Base-by-base conservation (phyloP, 30 jellyfish, hydroid and myxozoan species). In the Turritopsis rubra region DNA sequence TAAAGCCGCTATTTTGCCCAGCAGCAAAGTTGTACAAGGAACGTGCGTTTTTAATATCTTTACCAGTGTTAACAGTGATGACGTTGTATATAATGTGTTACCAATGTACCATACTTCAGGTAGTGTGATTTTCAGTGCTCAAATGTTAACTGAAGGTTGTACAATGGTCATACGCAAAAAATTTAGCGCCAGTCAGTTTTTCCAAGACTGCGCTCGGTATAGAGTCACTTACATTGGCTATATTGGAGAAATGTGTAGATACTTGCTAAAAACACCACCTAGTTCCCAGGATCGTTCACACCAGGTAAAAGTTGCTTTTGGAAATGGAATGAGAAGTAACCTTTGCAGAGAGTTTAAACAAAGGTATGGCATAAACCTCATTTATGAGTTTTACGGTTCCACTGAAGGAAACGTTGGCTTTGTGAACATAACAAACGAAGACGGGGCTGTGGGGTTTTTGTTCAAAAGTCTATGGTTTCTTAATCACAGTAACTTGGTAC, bases 171-270 rank as follows among this genome's bases (percentile, higher is more conserved):
- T 92, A 25, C 75, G 98, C 65, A 81, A 82, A 54, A 88, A 85
- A 88, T 92, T 92, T 82, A 87, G 96, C 41, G 96, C 98, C 20
- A 81, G 95, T 85, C 80, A 72, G 31, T 88, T 87, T 84, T 79
- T 88, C 79, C 89, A 92, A 7, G 98, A 92, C 54, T 92, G 98
- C 75, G 75, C 21, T 7, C 77, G 82, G 60, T 88, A 80, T 80
- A 85, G 79, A 1, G 96, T 90, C 21, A 92, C 98, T 19, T 96
- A 74, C 23, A 29, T 87, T 1, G 85, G 74, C 72, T 92, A 92
- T 52, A 88, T 92, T 54, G 98, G 98, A n/a, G 98, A 92, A 54
- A 87, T 89, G 18, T 88, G 96, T 83, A 89, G 98, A 17, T 92
- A 92, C 60, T 75, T 92, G 77, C 65, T 92, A 54, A 87, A 89